Evolutionary conservation across 2,113 vertebrate species (phyloP).

Genomic region (Serilophus lunatus): DNA sequence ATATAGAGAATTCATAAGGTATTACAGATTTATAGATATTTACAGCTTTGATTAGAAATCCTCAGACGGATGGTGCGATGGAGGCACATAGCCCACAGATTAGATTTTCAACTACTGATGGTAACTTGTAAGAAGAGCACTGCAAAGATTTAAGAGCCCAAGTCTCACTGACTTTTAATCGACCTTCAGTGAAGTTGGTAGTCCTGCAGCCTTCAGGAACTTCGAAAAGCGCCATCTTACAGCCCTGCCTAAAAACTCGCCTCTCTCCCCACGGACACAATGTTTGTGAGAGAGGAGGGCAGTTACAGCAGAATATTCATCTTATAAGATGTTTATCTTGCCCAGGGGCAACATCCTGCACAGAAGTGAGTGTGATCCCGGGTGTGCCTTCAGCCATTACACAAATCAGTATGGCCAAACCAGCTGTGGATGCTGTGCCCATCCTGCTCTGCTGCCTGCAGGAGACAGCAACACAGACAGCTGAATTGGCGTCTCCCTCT

Average conservation of each 20-base stretch:
- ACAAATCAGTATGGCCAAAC: neutral
- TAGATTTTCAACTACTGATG: conserved; percentile 8
- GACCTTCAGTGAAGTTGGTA: conserved; percentile 4
- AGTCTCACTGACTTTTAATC: conserved; percentile 7
- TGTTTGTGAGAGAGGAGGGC: neutral
- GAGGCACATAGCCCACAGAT: conserved; percentile 17
- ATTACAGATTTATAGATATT: conserved; percentile 54
- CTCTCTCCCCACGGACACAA: fast-evolving
- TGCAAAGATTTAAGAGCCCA: conserved; percentile 16
- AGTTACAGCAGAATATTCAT: neutral
- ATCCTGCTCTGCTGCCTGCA: neutral
- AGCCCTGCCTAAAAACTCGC: neutral
- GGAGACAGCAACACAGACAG: neutral
- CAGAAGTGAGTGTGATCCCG: neutral
- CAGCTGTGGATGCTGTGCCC: fast-evolving
- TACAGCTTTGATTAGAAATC: conserved; percentile 34
- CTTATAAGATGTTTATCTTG: neutral
- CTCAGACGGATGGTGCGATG: neutral
- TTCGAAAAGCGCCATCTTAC: neutral
- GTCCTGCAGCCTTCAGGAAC: neutral
- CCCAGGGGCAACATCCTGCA: neutral
- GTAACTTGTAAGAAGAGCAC: neutral
- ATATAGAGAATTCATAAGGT: conserved; percentile 32
- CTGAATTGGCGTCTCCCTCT: fast-evolving
- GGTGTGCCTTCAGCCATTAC: neutral